Conservation (phyloP, 2,797 vertebrate species). For the Mormyrops boulengeri region DNA sequence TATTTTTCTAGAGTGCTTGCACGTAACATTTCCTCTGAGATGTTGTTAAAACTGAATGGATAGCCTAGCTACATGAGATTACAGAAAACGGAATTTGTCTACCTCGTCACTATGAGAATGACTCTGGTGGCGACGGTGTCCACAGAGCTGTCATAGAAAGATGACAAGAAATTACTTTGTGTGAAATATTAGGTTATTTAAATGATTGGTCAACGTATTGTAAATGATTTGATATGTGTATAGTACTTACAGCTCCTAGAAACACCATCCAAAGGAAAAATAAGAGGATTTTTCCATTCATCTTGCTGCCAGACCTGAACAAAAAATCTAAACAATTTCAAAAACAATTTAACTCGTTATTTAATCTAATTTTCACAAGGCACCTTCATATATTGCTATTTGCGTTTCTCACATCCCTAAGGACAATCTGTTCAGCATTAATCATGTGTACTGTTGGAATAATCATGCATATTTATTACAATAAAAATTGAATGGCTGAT, state of each 20-base stretch:
- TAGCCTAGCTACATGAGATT: neutral
- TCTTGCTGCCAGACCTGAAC: neutral
- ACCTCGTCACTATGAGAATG: neutral
- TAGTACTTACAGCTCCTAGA: conserved; percentile 17
- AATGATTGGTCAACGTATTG: neutral
- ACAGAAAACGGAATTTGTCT: neutral
- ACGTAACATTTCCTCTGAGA: neutral
- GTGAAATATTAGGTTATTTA: neutral
- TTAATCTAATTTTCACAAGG: neutral
- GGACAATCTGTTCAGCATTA: neutral
- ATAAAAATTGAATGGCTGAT: neutral
- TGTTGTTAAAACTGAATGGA: neutral
- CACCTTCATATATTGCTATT: neutral
- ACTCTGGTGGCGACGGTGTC: neutral
- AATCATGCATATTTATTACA: neutral
- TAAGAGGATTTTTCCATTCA: neutral
- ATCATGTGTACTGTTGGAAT: neutral
- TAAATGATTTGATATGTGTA: neutral
- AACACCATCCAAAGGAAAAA: neutral
- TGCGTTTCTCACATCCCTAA: neutral
- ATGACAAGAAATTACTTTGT: neutral
- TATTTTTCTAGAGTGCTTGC: neutral
- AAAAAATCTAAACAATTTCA: neutral
- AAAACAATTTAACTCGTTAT: neutral
- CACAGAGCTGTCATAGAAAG: neutral